Percentiles rank a stretch among this genome's conserved stretches.
Conservation (phyloP, 2,888 invertebrate genomes). For the Acanthosepion esculentum region DNA sequence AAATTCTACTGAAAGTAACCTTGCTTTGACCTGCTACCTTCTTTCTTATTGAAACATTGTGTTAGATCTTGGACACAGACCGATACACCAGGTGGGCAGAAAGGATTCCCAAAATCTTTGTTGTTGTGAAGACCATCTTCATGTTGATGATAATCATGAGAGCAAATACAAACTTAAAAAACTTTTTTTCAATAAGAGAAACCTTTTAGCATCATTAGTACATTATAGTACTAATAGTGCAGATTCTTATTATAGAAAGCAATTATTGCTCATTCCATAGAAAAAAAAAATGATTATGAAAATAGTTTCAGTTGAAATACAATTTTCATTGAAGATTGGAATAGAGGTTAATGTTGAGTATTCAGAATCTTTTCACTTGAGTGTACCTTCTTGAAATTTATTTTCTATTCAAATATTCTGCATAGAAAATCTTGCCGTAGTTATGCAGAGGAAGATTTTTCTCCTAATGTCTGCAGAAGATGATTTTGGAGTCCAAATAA, state of each 20-base stretch:
- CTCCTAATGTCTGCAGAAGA: too few relatives aligned
- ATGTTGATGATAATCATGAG: neutral
- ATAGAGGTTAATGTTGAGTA: neutral
- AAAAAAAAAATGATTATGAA: neutral
- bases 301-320: neutral
- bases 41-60: neutral
- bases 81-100: neutral
- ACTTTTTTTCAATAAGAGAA: neutral
- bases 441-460: too few relatives aligned
- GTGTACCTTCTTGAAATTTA: too few relatives aligned
- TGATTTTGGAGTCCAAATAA: too few relatives aligned
- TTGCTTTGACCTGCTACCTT: neutral
- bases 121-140: neutral
- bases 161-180: neutral
- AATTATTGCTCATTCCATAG: neutral
- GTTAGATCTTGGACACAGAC: neutral
- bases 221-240: neutral
- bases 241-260: neutral
- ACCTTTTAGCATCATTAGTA: neutral
- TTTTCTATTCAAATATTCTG: too few relatives aligned
- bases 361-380: neutral
- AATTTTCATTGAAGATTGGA: neutral
- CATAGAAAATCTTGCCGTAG: too few relatives aligned
- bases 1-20: neutral
- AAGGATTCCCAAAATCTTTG: slow-evolving; percentile 33